These are phyloP conservation scores for Drosophila affinis DNA, from an alignment of 2,888 invertebrate genomes.

Conservation along the genomic window DNA sequence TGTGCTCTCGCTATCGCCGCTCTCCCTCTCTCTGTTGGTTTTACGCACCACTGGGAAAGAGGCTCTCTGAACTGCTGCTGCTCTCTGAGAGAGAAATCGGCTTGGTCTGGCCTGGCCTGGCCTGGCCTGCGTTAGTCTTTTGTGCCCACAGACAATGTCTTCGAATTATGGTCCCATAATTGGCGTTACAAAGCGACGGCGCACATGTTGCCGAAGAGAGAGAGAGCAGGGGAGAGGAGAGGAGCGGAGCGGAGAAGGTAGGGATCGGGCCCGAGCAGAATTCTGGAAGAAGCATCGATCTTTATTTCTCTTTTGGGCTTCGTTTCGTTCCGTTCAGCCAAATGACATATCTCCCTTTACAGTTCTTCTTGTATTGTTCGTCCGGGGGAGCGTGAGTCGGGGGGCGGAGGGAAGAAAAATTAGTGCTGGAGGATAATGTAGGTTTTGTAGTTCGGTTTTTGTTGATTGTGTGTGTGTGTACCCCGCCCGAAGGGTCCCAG, in stretches of 20 bases:
- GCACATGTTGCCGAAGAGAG: conserved; percentile 57
- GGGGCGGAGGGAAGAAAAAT: conserved; percentile 58
- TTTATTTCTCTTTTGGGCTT: conserved; percentile 59
- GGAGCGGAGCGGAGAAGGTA: neutral
- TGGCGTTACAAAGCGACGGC: conserved; percentile 80
- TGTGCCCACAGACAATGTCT: conserved; percentile 65
- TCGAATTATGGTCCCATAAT: conserved; percentile 82
- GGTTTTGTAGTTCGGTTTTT: conserved; percentile 36
- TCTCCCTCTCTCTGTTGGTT: conserved; percentile 63
- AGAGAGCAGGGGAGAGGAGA: too few species aligned
- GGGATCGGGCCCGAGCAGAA: conserved; percentile 4
- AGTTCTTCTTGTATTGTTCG: conserved; percentile 55
- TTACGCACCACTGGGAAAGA: conserved; percentile 69
- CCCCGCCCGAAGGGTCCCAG: conserved; percentile 38
- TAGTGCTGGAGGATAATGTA: conserved; percentile 70
- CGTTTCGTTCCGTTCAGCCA: conserved; percentile 62
- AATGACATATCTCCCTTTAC: conserved; percentile 71
- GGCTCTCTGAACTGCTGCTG: conserved; percentile 39
- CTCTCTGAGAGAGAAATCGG: conserved; percentile 30
- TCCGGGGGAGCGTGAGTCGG: conserved; percentile 8
- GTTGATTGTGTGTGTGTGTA: conserved; percentile 9
- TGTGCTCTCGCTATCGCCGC: conserved; percentile 1
- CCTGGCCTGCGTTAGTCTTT: conserved; percentile 35
- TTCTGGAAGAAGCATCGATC: conserved; percentile 70
- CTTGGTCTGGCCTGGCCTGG: neutral